Conservation (phyloP, 2,888 invertebrate species). For the Lissocephala sabroskyi region DNA sequence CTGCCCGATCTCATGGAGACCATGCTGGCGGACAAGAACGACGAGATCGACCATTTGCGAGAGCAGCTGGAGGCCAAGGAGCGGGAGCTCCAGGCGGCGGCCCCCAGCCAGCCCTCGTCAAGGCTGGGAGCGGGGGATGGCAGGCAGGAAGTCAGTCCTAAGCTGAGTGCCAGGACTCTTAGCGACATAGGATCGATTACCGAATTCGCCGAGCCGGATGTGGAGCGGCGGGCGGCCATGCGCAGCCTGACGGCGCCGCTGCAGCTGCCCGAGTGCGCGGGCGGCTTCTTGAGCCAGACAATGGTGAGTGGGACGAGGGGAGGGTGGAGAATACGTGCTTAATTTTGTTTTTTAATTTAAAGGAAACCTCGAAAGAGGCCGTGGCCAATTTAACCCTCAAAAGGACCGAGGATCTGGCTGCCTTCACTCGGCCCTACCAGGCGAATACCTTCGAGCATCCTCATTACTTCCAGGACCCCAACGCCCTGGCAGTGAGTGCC, state of each 20-base stretch:
- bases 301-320: no score
- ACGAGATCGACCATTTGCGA: conserved; percentile 78
- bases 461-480: conserved; percentile 68
- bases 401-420: conserved; percentile 62
- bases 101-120: conserved; percentile 69
- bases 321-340: no score
- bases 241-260: conserved; percentile 58
- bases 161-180: conserved; percentile 79
- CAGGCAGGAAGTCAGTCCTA: conserved; percentile 74
- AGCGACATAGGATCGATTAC: conserved; percentile 83
- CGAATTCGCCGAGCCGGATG: conserved; percentile 80
- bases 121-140: conserved; percentile 51
- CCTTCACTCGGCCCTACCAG: conserved; percentile 54
- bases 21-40: conserved; percentile 80
- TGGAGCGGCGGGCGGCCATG: conserved; percentile 74
- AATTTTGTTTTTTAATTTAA: neutral
- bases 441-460: conserved; percentile 70
- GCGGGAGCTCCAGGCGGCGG: conserved; percentile 74
- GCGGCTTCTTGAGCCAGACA: conserved; percentile 59
- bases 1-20: conserved; percentile 77
- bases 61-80: conserved; percentile 73
- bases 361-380: conserved; percentile 68
- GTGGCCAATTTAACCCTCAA: conserved; percentile 67
- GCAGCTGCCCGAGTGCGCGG: conserved; percentile 47
- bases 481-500: conserved; percentile 35